A percentile compares a stretch with the other conserved stretches of the same genome.
Conservation (phyloP, 1,140 invertebrate species). For the Neuroterus valhalla region DNA sequence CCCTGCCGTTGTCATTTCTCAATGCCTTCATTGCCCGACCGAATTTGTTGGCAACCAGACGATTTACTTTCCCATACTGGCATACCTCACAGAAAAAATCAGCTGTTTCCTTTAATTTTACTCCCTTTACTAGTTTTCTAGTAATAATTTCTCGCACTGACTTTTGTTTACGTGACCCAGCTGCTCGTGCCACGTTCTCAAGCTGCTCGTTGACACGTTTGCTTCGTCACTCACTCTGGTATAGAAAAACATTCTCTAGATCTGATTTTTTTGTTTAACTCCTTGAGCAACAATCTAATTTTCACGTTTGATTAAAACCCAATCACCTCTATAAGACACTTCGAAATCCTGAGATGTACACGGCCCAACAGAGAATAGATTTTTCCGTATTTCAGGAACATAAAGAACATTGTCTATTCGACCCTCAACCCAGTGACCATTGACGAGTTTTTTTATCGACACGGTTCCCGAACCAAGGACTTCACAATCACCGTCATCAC, state of each 20-base stretch:
- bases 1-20: too few species aligned
- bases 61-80: slow-evolving; percentile 60
- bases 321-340: slow-evolving; percentile 9
- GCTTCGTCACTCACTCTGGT: background rate
- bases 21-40: too few species aligned
- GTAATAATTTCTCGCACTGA: slow-evolving; percentile 12
- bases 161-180: slow-evolving; percentile 33
- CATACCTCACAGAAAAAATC: slow-evolving; percentile 65
- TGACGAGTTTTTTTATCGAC: background rate
- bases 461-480: background rate
- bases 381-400: slow-evolving; percentile 25
- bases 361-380: slow-evolving; percentile 27
- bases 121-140: background rate
- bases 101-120: background rate
- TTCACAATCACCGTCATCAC: background rate
- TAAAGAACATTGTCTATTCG: slow-evolving; percentile 28
- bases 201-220: background rate
- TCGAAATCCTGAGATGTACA: slow-evolving; percentile 15
- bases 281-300: slow-evolving; percentile 3
- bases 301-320: background rate
- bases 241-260: slow-evolving; percentile 23
- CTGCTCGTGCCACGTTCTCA: slow-evolving; percentile 30
- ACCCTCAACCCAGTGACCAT: background rate
- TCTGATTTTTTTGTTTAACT: slow-evolving; percentile 21
- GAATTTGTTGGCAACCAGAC: too few species aligned